Evolutionary conservation across 2,888 invertebrate species (phyloP).

Genomic region (Pandemis heparana): DNA sequence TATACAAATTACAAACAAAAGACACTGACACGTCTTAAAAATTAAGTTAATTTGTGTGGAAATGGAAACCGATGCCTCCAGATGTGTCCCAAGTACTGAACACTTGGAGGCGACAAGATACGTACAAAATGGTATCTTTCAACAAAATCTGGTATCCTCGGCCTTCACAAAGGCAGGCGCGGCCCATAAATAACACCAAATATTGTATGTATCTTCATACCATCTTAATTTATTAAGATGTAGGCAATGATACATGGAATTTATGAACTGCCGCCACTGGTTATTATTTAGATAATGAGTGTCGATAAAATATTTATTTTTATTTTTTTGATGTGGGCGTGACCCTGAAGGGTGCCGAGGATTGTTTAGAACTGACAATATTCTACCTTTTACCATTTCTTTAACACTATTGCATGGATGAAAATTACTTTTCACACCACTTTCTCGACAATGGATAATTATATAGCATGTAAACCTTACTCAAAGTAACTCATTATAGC

Average conservation of each 20-base stretch:
- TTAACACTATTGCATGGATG: no score
- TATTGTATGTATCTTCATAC: conserved; percentile 68
- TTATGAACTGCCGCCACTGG: conserved; percentile 66
- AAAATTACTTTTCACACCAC: no score
- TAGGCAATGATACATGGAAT: conserved; percentile 69
- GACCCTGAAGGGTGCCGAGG: neutral
- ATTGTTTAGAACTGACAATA: neutral
- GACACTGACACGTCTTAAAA: no score
- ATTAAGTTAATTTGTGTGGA: no score
- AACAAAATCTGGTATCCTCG: conserved; percentile 71
- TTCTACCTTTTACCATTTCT: neutral
- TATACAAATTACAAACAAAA: no score
- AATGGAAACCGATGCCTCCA: no score
- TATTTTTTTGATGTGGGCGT: conserved; percentile 19
- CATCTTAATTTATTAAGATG: conserved; percentile 81
- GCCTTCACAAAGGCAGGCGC: conserved; percentile 63
- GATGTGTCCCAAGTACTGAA: no score
- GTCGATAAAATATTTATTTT: conserved; percentile 60
- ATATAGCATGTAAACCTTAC: no score
- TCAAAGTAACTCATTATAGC: no score
- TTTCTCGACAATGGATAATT: no score
- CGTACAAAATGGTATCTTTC: conserved; percentile 73
- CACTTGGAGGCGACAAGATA: conserved; percentile 42
- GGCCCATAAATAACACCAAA: conserved; percentile 73
- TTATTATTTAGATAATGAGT: conserved; percentile 70